Evolutionary conservation across 2,797 vertebrate species (phyloP).

Genomic region (Chiloscyllium punctatum): DNA sequence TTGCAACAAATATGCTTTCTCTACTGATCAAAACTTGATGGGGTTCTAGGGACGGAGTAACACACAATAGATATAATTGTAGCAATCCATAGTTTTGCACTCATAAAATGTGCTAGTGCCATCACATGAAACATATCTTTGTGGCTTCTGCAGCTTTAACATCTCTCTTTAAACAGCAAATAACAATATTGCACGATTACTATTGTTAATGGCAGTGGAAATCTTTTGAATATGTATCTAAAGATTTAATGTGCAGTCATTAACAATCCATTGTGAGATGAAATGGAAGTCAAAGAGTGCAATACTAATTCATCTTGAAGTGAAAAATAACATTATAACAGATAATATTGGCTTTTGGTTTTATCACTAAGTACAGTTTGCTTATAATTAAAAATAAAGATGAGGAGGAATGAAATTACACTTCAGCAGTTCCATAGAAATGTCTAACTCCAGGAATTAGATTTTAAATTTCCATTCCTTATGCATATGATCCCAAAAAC

Average conservation of each 20-base stretch:
- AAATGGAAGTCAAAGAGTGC: neutral
- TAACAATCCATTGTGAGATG: neutral
- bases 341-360: neutral
- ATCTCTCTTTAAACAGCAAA: neutral
- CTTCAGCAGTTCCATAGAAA: neutral
- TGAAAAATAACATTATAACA: neutral
- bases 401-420: slow-evolving; percentile 14
- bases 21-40: neutral
- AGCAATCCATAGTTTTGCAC: neutral
- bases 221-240: neutral
- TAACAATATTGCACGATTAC: neutral
- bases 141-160: neutral
- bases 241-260: neutral
- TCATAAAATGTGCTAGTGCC: neutral
- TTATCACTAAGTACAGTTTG: neutral
- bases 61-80: neutral
- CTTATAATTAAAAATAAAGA: neutral
- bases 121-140: neutral
- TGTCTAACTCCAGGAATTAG: neutral
- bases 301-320: neutral
- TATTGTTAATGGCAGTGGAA: neutral
- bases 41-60: neutral
- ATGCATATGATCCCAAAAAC: neutral
- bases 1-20: neutral
- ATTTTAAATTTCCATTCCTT: neutral